Evolutionary conservation across 1,140 invertebrate species (phyloP), one percentile per base, ranked within the genome.

Genomic region (Akabosia matsudoensis): DNA sequence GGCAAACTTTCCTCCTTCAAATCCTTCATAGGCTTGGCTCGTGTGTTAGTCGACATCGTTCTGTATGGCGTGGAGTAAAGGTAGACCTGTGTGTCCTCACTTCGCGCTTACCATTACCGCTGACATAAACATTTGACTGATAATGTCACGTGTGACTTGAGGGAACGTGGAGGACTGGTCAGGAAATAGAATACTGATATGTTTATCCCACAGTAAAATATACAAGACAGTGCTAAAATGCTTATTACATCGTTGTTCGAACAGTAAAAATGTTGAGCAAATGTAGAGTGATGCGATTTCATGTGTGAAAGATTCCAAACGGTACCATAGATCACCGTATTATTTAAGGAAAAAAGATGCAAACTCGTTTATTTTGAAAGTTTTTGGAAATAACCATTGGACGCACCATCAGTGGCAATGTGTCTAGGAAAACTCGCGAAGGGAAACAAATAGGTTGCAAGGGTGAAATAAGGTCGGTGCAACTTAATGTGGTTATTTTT

Each of bases 401-500:
- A 30, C 61, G 31, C 61, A 31, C 31, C 30, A 67, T 67, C 10
- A 31, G 31, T n/a, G n/a, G n/a, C 22, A 30, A 67, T 30, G 28
- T 67, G 30, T 67, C 24, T 28, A 22, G 13, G 54, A 13, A 61
- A 16, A 13, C 54, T 61, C 54, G 14, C 61, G n/a, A 67, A 67
- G 61, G 61, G 22, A 67, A 67, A 28, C 24, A 67, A 67, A 30
- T 30, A 67, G 61, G 61, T 67, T 67, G 61, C 61, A 67, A 67
- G 61, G 61, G 61, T 67, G 61, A 67, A 67, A 67, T 67, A 30
- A 28, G 61, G 61, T 67, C 61, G 61, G 61, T 67, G 61, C 61
- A 72, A 72, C 37, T 45, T 72, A 72, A 72, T 72, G 70, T 72
- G 33, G 70, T 72, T 72, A 72, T 72, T 72, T 34, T 72, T 37